Base-by-base conservation (phyloP, 30 jellyfish, hydroid and myxozoan genomes). In the Rhopilema esculentum region DNA sequence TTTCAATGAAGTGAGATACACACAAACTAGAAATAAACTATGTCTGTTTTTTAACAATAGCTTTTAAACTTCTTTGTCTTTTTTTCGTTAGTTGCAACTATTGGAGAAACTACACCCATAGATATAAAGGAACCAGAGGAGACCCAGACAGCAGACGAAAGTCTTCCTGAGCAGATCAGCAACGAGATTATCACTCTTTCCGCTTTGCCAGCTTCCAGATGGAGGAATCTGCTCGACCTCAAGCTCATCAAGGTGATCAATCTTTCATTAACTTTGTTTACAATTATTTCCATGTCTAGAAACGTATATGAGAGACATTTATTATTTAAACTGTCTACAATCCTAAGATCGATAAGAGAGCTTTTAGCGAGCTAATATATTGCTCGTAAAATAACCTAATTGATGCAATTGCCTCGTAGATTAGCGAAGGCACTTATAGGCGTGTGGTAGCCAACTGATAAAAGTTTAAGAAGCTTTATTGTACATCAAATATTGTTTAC, bases 201-300 rank as follows among this genome's bases (percentile, higher is more conserved):
- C n/a, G 18, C 91, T 69, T 84, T 95, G 16, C 99, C 99, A 63
- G 97, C 91, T 18, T 95, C 99, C 49, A 75, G 97, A 80, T 95
- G 99, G 99, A 79, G 75, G 84, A 49, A 75, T 72, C 88, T 95
- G 77, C 83, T 88, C 68, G 86, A 91, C 86, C 92, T 95, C 64
- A 97, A 95, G 24, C 92, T 91, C 20, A 84, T 95, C 85, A 95
- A 95, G 96, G 99, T 94, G 91, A 68, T 26, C 18, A 63, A 27
- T 50, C 12, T 18, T 67, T 53, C 66, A 26, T 69, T 66, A n/a
- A 29, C 16, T 79, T 50, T 51, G 32, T 26, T 22, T 18, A 0
- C 20, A 0, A 27, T 25, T 0, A 8, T 22, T 30, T 31, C 49
- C 9, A 22, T 9, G 40, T 72, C 57, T 40, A 40, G 57, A 2